Evolutionary conservation across 2,113 vertebrate genomes (phyloP), one percentile per base, ranked within the genome.

Genomic region (Zosterops japonicus): DNA sequence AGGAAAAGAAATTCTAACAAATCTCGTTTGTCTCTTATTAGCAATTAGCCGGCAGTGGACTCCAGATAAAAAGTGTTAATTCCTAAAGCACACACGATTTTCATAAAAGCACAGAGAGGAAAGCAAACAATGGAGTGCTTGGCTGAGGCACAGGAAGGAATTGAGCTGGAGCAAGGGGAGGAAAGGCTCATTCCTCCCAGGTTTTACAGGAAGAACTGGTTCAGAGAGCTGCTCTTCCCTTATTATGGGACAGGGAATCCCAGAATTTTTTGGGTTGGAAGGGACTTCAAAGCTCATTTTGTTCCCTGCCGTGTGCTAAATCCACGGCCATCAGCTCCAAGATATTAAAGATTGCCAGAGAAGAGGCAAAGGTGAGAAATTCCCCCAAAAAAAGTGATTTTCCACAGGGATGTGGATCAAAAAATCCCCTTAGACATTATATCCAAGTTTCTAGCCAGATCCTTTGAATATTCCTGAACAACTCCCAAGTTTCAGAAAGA

Each of bases 11-110:
- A 92, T 27, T 85, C 86, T 28, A 77, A 71, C 67, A 31, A 67
- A 90, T 85, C 83, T 90, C 33, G 0, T 92, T 93, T 9, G 56
- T 80, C 86, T 92, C 93, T 95, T 81, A 95, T 83, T 95, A 95
- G 80, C 94, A 89, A 96, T 93, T 78, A 94, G 65, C 42, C 0
- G 0, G 28, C 0, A 39, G 8, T 5, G 78, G 82, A 94, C 55
- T 47, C 50, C 1, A 47, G 86, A 89, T 92, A 83, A 90, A 83
- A 95, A 78, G 72, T 47, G 91, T 53, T 92, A 80, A 88, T 95
- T 90, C 81, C 68, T 72, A 59, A 75, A 90, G 50, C 24, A 65
- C 18, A 83, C 63, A 16, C 13, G 10, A 90, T 89, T 87, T 65
- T 47, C 95, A 56, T 77, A 47, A 92, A 89, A 87, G 76, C 83